Base-by-base conservation (phyloP, 2,797 vertebrate species). In the Stomatorhinus walkeri region DNA sequence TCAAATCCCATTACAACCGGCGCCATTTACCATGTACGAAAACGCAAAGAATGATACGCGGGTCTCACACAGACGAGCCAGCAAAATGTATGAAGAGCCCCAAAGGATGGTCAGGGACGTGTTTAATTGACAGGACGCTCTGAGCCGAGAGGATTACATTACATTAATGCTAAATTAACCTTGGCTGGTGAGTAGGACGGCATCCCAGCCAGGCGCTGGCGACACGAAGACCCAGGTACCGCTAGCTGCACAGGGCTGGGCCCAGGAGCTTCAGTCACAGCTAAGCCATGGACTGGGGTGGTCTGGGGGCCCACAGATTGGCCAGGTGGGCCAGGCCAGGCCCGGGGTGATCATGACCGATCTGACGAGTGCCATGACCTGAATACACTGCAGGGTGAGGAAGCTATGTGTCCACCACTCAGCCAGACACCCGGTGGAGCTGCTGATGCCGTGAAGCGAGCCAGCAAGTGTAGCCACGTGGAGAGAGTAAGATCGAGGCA, bases 91-190 rank as follows among this genome's bases (percentile, higher is more conserved):
- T 64, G 24, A 64, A 40, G 56, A 43, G 24, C 7, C 36, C 56
- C 56, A 28, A 32, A 87, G 56, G 40, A 61, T 43, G 86, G 24
- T 12, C 22, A 24, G 12, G 5, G 49, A 28, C 24, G 16, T 22
- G 48, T 52, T 64, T 87, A 46, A 64, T 46, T n/a, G 56, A 46
- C 40, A 64, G 56, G n/a, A 19, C 54, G 40, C 36, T 7, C n/a
- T 19, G 36, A 64, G 56, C 14, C 6, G 10, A 64, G 56, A 68
- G 19, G 54, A 87, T 64, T 87, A 59, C 54, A 68, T 87, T 28
- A 87, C 56, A 87, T 61, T 64, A 87, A 87, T n/a, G 86, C 86
- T 24, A 87, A 61, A 64, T 64, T 87, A 87, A 87, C 86, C 54
- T 87, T 64, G 86, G 40, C 56, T 87, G 56, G 54, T 43, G 22